These are phyloP conservation scores for Fukomys damarensis DNA, from an alignment of 2,113 vertebrate species.

Conservation along the genomic window DNA sequence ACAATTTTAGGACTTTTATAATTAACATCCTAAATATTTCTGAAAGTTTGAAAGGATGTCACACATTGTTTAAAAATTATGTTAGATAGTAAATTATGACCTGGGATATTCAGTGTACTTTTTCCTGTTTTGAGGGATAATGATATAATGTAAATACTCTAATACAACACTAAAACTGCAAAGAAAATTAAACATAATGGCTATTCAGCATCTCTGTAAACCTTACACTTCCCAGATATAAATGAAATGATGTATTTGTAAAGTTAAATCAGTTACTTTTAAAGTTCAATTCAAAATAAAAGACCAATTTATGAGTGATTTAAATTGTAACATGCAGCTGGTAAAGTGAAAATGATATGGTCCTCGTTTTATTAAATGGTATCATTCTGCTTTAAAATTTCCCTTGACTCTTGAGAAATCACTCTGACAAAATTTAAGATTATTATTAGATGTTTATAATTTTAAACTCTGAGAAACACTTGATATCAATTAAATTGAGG, in stretches of 20 bases:
- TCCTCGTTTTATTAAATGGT: neutral
- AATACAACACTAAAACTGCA: neutral
- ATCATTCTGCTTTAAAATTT: neutral
- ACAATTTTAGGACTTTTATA: constrained; percentile 56
- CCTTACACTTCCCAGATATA: neutral
- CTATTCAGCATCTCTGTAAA: neutral
- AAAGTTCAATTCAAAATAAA: neutral
- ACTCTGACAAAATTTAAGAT: neutral
- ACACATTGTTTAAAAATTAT: neutral
- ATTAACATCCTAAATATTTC: constrained; percentile 41
- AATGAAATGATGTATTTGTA: neutral
- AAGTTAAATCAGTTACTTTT: neutral
- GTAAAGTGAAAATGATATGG: neutral
- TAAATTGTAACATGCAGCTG: neutral
- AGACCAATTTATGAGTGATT: neutral
- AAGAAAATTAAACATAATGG: neutral
- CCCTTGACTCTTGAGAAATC: neutral
- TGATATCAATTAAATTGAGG: neutral
- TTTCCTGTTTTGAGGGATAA: neutral
- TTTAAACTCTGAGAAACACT: constrained; percentile 1
- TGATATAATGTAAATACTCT: neutral
- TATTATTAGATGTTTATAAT: constrained; percentile 6
- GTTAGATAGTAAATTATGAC: neutral
- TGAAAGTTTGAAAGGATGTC: constrained; percentile 20
- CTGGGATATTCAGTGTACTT: neutral